These are phyloP conservation scores for Tauraco erythrolophus DNA, from an alignment of 2,113 vertebrate species.

Conservation along the genomic window DNA sequence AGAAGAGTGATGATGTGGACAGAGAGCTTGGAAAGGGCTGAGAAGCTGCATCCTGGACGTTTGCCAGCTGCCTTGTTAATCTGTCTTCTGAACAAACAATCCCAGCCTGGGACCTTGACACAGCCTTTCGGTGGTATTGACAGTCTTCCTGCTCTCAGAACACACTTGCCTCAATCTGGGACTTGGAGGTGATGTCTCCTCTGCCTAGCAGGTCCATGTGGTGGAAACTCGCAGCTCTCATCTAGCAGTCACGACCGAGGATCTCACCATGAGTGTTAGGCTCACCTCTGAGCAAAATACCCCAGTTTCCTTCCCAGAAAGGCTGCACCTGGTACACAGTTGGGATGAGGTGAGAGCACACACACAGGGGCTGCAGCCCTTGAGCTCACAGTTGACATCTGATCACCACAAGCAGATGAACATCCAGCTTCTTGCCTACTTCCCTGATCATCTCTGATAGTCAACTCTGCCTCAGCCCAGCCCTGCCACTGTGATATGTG, in stretches of 20 bases:
- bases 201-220: background rate
- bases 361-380: fast-evolving
- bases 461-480: background rate
- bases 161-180: background rate
- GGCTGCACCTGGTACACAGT: background rate
- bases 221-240: background rate
- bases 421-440: background rate
- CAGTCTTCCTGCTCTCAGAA: background rate
- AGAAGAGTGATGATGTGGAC: background rate
- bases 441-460: background rate
- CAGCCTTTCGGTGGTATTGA: fast-evolving
- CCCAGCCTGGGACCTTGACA: background rate
- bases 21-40: background rate
- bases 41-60: background rate
- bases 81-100: background rate
- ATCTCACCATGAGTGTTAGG: background rate
- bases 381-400: background rate
- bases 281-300: background rate
- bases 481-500: background rate
- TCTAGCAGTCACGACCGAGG: background rate
- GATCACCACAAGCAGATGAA: background rate
- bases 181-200: background rate
- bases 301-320: background rate
- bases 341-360: background rate
- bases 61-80: background rate